Evolutionary conservation across 2,113 vertebrate species (phyloP), one percentile per base, ranked within the genome.

Genomic region (Hystrix cristata): DNA sequence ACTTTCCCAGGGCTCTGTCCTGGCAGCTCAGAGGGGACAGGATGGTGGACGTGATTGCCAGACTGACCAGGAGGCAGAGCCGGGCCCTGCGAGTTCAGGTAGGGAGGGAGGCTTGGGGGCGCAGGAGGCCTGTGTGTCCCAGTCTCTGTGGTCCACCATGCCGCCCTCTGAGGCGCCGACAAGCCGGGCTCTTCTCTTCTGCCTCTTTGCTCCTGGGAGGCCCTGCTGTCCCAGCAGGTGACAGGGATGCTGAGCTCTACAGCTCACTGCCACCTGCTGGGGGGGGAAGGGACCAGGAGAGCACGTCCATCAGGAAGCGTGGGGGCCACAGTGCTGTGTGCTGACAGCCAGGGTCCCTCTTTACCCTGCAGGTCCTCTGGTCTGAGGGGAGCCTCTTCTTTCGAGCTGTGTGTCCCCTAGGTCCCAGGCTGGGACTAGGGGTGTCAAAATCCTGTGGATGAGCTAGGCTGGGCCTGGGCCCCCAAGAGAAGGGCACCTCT

Each of bases 41-140:
- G 82, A 97, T 97, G 95, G 98, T 98, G 93, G 97, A 98, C 76
- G 60, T 97, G 43, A 95, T 96, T 84, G 80, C 96, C 81, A 97
- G 93, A 78, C 91, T 97, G 93, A 93, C 79, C 74, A 94, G 89
- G 91, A 97, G 91, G 93, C 90, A 87, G 86, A 97, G 91, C 48
- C 95, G 6, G 87, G 87, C 94, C 67, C 85, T 86, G 34, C 59
- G 7, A 88, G 85, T 59, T 67, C 96, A 97, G 97, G 97, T 95
- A 18, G 98, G 97, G 72, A 0, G 1, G 67, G 81, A 0, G 0
- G 2, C 0, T 0, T 21, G 31, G 34, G 19, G 76, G 1, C 31
- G 18, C 0, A 9, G 2, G 3, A 27, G 46, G 46, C 74, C 74
- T 16, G 27, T 16, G 74, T 13, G 13, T 43, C 95, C 15, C 83